Base-by-base conservation (phyloP, 2,888 invertebrate species). In the Acheta domesticus region DNA sequence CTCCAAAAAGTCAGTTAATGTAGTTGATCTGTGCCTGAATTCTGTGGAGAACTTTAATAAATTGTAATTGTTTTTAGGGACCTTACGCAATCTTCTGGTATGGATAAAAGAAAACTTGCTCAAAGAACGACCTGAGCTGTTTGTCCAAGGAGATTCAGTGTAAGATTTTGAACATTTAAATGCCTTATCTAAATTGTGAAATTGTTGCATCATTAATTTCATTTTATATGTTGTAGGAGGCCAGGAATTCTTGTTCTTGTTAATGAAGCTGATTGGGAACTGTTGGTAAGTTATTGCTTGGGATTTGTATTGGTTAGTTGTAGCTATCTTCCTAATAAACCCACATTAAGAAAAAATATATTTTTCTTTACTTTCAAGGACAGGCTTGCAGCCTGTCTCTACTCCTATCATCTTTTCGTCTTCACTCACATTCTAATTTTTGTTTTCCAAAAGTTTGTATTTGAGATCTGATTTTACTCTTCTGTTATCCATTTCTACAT, bases 201-300 rank as follows among this genome's bases (percentile, higher is more conserved):
- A 88, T 75, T 8, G 3, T 75, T n/a, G 14, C 14, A 21, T 75
- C 20, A 75, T 21, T 14, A 4, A 75, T 75, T 21, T 12, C 49
- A 48, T 76, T 23, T 75, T 21, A 23, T 88, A 87, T 84, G 82
- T 88, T 85, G 79, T 84, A 90, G 90, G 82, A 87, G 98, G 77
- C 97, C 98, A 0, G 98, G 98, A 3, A 98, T 99, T 81, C 87
- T 99, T 77, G 97, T 99, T 1, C 88, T 99, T 2, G 91, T 99
- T 12, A 99, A 99, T 85, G 98, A 99, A 84, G 91, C 94, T 0
- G 99, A 99, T 85, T 99, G 98, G 98, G 98, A 99, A 87, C 87
- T 99, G 20, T 86, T 92, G 86, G 93, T 92, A 88, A 89, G 88
- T 85, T 80, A 76, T 77, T 74, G 20, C 12, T 12, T 14, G 16